Conservation (phyloP, 2,888 invertebrate species). For the Andrena trimmerana region DNA sequence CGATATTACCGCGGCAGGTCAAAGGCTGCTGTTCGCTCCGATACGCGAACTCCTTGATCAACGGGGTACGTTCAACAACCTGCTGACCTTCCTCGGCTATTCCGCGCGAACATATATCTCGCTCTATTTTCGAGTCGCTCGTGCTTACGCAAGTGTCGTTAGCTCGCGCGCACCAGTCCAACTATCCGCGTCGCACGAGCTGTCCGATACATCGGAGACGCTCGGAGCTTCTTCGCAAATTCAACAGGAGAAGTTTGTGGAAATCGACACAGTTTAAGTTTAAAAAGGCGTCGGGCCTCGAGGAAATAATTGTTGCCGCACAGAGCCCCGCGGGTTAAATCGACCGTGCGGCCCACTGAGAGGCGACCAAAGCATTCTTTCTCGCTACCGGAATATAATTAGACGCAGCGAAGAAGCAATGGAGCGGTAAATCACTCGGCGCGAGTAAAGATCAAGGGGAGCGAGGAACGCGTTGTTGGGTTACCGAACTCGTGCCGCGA, state of each 20-base stretch:
- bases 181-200: conserved; percentile 4
- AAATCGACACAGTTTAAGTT: neutral
- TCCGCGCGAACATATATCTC: conserved; percentile 56
- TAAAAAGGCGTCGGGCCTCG: conserved; percentile 1
- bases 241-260: too few relatives aligned
- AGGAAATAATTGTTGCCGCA: conserved; percentile 23
- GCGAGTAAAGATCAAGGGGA: conserved; percentile 65
- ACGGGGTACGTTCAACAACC: conserved; percentile 71
- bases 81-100: conserved; percentile 70
- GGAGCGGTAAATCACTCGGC: conserved; percentile 62
- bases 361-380: conserved; percentile 51
- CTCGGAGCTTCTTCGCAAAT: neutral
- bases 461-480: conserved; percentile 51
- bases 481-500: conserved; percentile 59
- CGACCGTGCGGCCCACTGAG: conserved; percentile 28
- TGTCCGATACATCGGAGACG: neutral
- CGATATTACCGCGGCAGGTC: conserved; percentile 33
- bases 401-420: conserved; percentile 45
- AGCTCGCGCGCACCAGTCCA: conserved; percentile 22
- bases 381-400: conserved; percentile 59
- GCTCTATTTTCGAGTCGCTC: conserved; percentile 67
- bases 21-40: conserved; percentile 23
- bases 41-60: conserved; percentile 21
- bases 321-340: conserved; percentile 30
- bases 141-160: conserved; percentile 66